Base-by-base conservation (phyloP, 2,113 vertebrate genomes). In the Thalassarche chlororhynchos region DNA sequence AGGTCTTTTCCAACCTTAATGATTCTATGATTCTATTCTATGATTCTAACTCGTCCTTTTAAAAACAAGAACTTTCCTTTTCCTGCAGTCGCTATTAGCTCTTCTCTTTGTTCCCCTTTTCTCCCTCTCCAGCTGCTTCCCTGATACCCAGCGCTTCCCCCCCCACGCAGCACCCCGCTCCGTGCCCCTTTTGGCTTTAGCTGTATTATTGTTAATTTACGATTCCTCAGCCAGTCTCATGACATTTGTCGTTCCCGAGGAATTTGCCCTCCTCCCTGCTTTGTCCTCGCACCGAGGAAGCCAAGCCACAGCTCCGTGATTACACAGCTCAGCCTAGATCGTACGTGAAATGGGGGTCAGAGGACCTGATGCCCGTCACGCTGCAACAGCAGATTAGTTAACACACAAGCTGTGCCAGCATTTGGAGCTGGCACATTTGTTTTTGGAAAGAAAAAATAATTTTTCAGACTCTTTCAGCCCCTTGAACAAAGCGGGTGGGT, bases 101-200 rank as follows among this genome's bases (percentile, higher is more conserved):
- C 29, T 17, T 75, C 25, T 12, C 57, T 55, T 55, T 20, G 13
- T 40, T 65, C 26, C 31, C 60, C 5, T 38, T n/a, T 31, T 42
- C 25, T 52, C 25, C 13, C 14, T 20, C 29, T 20, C 42, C 51
- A 61, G 17, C 25, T 61, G 3, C 55, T 16, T 47, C n/a, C 40
- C 60, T 2, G 0, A 8, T 1, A 5, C 0, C 15, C 28, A 24
- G 11, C 7, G 2, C 10, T 55, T 46, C 69, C 1, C 71, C 57
- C 5, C 32, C 47, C 29, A 3, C 5, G 4, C 40, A 42, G 32
- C 78, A 26, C 23, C 28, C 52, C 0, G 3, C 32, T 46, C 38
- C 2, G 0, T 24, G 14, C 47, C n/a, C 28, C 62, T 28, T 49
- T 7, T 20, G 25, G 8, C 21, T 60, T 61, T 46, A n/a, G 12